phyloP scores from a whole-genome alignment of 2,113 vertebrate species.

The Campylorhamphus procurvoides region DNA sequence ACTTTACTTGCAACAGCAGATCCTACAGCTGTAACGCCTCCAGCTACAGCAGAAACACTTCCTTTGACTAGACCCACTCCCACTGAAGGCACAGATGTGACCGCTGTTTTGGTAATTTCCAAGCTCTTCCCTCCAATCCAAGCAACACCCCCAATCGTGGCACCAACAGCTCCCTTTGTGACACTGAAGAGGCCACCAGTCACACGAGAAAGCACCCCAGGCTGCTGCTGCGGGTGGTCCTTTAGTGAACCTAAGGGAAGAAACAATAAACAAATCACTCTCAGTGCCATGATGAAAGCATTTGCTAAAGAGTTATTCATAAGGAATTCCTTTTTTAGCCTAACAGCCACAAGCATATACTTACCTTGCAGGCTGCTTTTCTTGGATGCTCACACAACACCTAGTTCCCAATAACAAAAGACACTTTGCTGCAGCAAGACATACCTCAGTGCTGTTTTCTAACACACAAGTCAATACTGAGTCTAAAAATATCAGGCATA shows the following conservation, averaged over 20 bases:
- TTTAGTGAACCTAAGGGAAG: constrained; percentile 81
- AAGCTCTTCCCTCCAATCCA: constrained; percentile 96
- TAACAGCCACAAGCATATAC: background rate
- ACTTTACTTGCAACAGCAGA: constrained; percentile 93
- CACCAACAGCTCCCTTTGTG: constrained; percentile 93
- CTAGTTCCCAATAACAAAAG: background rate
- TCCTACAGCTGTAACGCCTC: constrained; percentile 89
- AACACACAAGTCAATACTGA: background rate
- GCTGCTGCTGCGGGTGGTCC: constrained; percentile 87
- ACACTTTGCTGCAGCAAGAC: background rate
- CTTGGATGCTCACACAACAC: background rate
- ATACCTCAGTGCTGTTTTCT: background rate
- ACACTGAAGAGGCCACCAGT: constrained; percentile 91
- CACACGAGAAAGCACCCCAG: constrained; percentile 90
- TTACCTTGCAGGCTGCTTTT: background rate
- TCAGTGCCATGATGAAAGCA: background rate
- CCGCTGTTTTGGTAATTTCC: constrained; percentile 92
- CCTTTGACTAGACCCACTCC: constrained; percentile 93
- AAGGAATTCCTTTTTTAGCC: background rate
- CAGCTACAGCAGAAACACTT: constrained; percentile 88
- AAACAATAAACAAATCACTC: background rate
- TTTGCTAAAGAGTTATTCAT: background rate
- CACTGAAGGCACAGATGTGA: constrained; percentile 87
- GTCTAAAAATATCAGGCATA: background rate
- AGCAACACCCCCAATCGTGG: constrained; percentile 89